Evolutionary conservation across 2,113 vertebrate genomes (phyloP).

Genomic region (Bubo bubo): DNA sequence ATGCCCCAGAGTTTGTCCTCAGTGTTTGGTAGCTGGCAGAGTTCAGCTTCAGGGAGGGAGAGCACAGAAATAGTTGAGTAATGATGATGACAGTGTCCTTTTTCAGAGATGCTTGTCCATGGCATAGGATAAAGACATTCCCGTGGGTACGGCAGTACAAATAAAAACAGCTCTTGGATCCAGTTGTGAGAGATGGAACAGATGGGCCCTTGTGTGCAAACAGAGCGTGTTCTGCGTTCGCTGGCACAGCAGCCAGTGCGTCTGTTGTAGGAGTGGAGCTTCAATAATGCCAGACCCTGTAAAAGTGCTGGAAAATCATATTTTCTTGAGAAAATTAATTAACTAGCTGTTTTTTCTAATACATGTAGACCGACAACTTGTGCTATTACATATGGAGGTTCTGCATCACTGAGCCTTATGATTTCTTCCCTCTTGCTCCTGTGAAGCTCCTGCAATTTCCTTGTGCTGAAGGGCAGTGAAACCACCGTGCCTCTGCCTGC

Average conservation of each 20-base stretch:
- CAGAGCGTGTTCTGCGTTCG: not conserved
- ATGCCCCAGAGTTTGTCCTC: not conserved
- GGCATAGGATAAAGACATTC: not conserved
- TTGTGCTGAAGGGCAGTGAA: not conserved
- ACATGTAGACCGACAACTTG: not conserved
- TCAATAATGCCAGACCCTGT: not conserved
- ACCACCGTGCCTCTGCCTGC: not conserved
- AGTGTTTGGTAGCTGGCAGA: not conserved
- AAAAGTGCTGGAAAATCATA: not conserved
- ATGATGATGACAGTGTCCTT: not conserved
- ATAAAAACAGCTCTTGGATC: not conserved
- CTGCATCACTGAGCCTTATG: not conserved
- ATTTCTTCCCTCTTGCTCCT: not conserved
- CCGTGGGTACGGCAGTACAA: not conserved
- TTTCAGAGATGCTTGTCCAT: not conserved
- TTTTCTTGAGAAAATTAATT: slow-evolving; percentile 20
- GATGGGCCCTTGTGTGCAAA: slow-evolving; percentile 50
- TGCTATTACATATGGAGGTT: not conserved
- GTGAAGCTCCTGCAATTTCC: not conserved
- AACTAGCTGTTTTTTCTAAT: not conserved
- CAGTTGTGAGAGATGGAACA: slow-evolving; percentile 38
- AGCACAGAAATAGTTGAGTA: not conserved
- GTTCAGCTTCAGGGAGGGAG: not conserved
- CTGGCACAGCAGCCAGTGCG: not conserved
- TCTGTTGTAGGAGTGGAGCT: not conserved